Percentiles rank a stretch among this genome's conserved stretches.
These are phyloP conservation scores for Thelaira solivaga DNA, from an alignment of 2,888 invertebrate genomes.

Conservation along the genomic window DNA sequence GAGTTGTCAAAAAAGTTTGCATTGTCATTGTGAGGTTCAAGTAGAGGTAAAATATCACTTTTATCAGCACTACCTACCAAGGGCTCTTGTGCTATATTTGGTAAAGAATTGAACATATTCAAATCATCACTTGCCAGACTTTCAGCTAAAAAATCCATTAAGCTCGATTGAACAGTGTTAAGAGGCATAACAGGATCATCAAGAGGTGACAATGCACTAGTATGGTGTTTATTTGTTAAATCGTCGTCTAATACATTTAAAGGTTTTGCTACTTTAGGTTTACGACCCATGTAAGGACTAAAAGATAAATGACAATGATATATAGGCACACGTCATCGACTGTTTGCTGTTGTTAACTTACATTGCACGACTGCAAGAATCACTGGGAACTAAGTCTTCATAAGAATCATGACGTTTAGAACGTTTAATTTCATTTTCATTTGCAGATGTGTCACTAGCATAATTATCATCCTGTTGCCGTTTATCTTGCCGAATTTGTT, in stretches of 20 bases:
- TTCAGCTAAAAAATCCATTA: conserved; percentile 76
- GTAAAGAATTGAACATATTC: conserved; percentile 69
- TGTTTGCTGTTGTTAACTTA: conserved; percentile 64
- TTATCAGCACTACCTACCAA: conserved; percentile 67
- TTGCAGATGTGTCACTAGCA: conserved; percentile 68
- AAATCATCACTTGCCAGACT: conserved; percentile 72
- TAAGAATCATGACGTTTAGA: conserved; percentile 63
- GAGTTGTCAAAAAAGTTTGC: conserved; percentile 67
- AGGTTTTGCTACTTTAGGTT: conserved; percentile 65
- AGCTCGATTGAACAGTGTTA: conserved; percentile 73
- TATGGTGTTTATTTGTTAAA: conserved; percentile 37
- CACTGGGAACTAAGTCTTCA: conserved; percentile 61
- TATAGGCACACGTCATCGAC: not conserved
- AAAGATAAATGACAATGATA: conserved; percentile 1
- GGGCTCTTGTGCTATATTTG: conserved; percentile 70
- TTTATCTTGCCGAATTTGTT: conserved; percentile 70
- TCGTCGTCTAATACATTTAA: conserved; percentile 64
- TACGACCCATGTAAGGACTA: conserved; percentile 76
- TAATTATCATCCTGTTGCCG: conserved; percentile 72
- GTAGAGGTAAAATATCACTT: conserved; percentile 70
- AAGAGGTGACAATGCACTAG: conserved; percentile 3
- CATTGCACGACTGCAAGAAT: conserved; percentile 74
- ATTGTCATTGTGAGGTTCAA: conserved; percentile 67
- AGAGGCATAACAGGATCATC: conserved; percentile 63
- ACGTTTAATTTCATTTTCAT: conserved; percentile 66